Base-by-base conservation (phyloP, 2,888 invertebrate genomes). In the Mesochorus sp. region DNA sequence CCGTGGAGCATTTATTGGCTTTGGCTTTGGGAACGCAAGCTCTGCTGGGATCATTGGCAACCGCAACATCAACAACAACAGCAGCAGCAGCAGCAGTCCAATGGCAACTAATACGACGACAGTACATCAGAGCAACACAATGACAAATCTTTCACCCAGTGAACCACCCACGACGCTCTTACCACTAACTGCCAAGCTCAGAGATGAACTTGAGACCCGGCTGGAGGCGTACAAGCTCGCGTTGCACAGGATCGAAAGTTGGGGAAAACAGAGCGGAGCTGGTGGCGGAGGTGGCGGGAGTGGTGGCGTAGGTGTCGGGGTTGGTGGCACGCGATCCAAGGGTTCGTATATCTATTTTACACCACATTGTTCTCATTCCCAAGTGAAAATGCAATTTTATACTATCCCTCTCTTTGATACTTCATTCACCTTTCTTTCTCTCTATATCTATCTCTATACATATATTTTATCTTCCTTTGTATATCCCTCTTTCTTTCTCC, bases 211-310 rank as follows among this genome's bases (percentile, higher is more conserved):
- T 66, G 96, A 96, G 88, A 93, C 95, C 42, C 95, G 97, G 80
- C 95, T 97, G 39, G 96, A 96, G 68, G 95, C 96, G 49, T 97
- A 97, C 92, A 97, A 97, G 90, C 94, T 94, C 83, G 97, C 97
- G 10, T 92, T 97, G 77, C 96, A 96, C 88, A 97, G 97, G 90
- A 92, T 98, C 85, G 97, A 98, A 81, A 87, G 85, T 78, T 86
- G 86, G 42, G 87, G 86, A 17, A 90, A 89, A 66, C 87, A 88
- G 78, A 83, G 91, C 92, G 91, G 93, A 93, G 83, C 39, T 1
- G 73, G 77, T 1, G 77, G 47, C 14, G 64, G 77, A 19, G 73
- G 61, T 1, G 51, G 68, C 31, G 73, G 62, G 1, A 62, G 77
- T 26, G 73, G 61, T 1, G 51, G 68, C 31, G 73, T 62, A 1